Base-by-base conservation (phyloP, 2,888 invertebrate species). In the Ophion ventricosus region DNA sequence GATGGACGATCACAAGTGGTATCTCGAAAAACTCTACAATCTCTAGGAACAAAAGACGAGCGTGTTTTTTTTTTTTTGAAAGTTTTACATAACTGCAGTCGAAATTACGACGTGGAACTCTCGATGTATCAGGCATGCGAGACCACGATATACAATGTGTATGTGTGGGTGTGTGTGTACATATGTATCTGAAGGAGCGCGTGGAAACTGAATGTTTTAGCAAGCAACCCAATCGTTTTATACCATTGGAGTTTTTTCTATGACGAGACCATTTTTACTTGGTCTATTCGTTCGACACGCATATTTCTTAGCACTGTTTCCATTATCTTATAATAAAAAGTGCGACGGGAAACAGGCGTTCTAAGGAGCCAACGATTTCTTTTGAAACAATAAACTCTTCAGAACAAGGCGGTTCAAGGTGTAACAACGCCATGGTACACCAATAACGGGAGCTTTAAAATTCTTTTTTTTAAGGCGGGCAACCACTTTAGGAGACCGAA, bases 1-100 rank as follows among this genome's bases (percentile, higher is more conserved):
- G 0, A 93, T 96, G 88, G 94, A 92, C 82, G 95, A 96, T 88
- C 96, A 97, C 89, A 94, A 95, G n/a, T 94, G 94, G 90, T 96
- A 96, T 92, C 94, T 96, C 85, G 94, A 94, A 61, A 95, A 95
- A 91, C 92, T 95, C 84, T 87, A 88, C 26, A 90, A 89, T 78
- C 80, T 89, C 29, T 90, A 59, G 4, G n/a, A 11, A 29, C 57
- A 11, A 54, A 59, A 73, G 3, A 49, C 17, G 17, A 49, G 17
- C 4, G 49, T 17, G 49, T 3, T 14, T 49, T 14, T 17, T 49
- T 49, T 49, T 43, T 49, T 79, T 64, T 40, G 8, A 29, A 35
- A 61, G 23, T 20, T 23, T 72, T 63, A 29, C 54, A 25, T 3
- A 63, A 79, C 64, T 43, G 70, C 56, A 25, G 14, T 54, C 64